Base-by-base conservation (phyloP, 1,140 invertebrate species). In the Anagrus nilaparvatae region DNA sequence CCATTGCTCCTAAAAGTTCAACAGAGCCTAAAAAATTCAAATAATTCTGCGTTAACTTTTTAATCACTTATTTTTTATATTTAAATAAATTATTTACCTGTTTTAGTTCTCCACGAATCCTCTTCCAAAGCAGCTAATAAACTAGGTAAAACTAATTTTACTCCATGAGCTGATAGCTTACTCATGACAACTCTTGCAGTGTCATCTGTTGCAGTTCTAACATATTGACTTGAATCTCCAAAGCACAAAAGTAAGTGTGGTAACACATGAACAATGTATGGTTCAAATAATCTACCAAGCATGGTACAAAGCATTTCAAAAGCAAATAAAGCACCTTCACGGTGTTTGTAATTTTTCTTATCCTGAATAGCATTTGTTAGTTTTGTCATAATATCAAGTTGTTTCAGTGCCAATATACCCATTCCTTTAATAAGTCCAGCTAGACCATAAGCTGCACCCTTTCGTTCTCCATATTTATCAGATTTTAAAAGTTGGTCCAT, bases 101-200 rank as follows among this genome's bases (percentile, higher is more conserved):
- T 89, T 71, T 99, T 99, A 2, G 96, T 99, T 58, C 97, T 72
- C 97, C 97, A 99, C 1, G 92, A 94, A 70, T 99, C 95, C 63
- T 97, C 90, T 60, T 98, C 88, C 27, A 99, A 69, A 33, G 92
- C 95, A 49, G 84, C 82, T 25, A 99, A 69, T 35, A 99, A 73
- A 53, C 92, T 87, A 3, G 84, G 84, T 35, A 98, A 69, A 32
- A 99, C 88, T 3, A 99, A 73, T 69, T 98, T 98, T 6, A 98
- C 95, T 29, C 96, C 96, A 70, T 97, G 92, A 43, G 87, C 89
- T 28, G 87, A 93, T 16, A 99, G 69, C 65, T 93, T 92, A 51
- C 85, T 88, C 95, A 99, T 98, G 37, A 98, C 89, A 32, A 93
- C 87, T 63, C 86, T 86, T 13, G 94, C 88, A 38, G 89, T 93